Conservation (phyloP, 2,113 vertebrate species). For the Epinephelus cyanopodus region DNA sequence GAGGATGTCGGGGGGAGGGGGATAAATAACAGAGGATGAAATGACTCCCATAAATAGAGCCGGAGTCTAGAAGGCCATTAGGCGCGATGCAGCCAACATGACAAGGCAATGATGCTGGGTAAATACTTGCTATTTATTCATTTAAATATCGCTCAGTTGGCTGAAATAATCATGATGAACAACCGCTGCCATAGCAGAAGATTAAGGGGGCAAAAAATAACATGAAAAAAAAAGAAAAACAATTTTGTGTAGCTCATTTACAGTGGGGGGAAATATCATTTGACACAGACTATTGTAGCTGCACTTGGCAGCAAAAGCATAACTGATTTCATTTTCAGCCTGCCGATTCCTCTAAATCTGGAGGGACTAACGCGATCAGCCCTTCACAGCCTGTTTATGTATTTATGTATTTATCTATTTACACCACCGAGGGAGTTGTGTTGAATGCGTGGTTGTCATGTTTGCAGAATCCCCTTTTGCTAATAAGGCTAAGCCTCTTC, state of each 20-base stretch:
- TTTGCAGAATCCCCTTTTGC: constrained; percentile 66
- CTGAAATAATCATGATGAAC: constrained; percentile 73
- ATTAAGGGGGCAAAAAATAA: constrained; percentile 80
- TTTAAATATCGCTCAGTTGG: constrained; percentile 80
- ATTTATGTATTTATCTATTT: constrained; percentile 84
- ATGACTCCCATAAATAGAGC: constrained; percentile 91
- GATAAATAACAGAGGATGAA: constrained; percentile 95
- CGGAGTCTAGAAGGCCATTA: constrained; percentile 88
- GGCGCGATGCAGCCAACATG: constrained; percentile 85
- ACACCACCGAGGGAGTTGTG: constrained; percentile 69
- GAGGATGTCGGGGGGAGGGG: constrained; percentile 53
- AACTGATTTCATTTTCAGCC: constrained; percentile 75
- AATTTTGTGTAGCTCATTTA: constrained; percentile 72
- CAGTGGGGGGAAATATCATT: constrained; percentile 61
- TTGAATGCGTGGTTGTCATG: constrained; percentile 68
- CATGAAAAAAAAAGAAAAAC: constrained; percentile 63
- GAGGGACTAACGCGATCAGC: constrained; percentile 71
- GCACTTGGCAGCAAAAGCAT: constrained; percentile 48
- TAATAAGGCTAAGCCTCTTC: constrained; percentile 80
- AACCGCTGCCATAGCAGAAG: constrained; percentile 60
- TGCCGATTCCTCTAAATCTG: constrained; percentile 61
- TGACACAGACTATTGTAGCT: constrained; percentile 58
- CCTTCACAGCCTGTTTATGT: constrained; percentile 78
- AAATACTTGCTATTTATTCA: constrained; percentile 93
- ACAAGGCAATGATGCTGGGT: constrained; percentile 91